A percentile compares a stretch with the other conserved stretches of the same genome.
phyloP scores from a whole-genome alignment of 2,888 invertebrate genomes.

The Anodontia alba region DNA sequence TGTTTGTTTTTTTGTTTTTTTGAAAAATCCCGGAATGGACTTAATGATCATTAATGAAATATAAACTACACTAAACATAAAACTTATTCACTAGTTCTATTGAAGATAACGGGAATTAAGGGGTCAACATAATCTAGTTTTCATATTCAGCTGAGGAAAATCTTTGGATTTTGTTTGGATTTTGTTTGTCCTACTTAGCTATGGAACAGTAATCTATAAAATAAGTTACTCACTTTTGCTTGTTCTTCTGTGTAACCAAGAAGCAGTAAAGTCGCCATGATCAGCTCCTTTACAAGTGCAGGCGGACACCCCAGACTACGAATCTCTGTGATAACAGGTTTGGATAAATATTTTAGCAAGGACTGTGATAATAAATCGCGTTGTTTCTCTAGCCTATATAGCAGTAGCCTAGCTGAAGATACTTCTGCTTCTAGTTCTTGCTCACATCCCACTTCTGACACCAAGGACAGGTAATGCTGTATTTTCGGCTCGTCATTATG shows the following conservation, averaged over 20 bases:
- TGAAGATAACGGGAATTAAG: no score
- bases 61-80: no score
- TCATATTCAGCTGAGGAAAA: no score
- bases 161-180: no score
- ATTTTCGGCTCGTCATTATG: not conserved
- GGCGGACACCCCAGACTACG: not conserved
- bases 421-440: not conserved
- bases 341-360: not conserved
- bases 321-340: not conserved
- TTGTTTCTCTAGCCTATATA: not conserved
- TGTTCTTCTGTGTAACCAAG: not conserved
- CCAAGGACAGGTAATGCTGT: not conserved
- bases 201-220: no score
- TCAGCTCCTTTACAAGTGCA: not conserved
- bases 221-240: not conserved
- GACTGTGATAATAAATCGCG: not conserved
- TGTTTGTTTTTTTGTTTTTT: no score
- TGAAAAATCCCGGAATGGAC: no score
- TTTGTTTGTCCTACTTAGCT: no score
- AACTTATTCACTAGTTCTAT: no score
- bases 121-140: no score
- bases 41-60: no score
- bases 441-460: conserved; percentile 1
- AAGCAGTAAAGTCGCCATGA: not conserved
- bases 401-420: not conserved